phyloP scores from a whole-genome alignment of 1,140 invertebrate genomes.

The Aphidius ervi region DNA sequence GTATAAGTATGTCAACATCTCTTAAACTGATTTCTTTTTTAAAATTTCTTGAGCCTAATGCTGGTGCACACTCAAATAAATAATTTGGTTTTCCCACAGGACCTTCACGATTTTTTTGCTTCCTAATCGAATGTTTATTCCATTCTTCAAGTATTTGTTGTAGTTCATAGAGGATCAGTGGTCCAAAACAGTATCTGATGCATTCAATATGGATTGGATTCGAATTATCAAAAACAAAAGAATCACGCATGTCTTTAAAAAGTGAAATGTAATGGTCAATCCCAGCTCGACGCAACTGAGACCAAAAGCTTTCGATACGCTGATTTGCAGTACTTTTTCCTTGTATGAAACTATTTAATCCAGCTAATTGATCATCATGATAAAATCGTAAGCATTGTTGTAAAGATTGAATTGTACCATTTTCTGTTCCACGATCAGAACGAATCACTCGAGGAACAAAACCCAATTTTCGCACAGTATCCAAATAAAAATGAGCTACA shows the following conservation, averaged over 20 bases:
- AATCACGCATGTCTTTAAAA: slow-evolving; percentile 11
- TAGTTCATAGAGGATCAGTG: slow-evolving; percentile 17
- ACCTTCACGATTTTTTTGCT: slow-evolving; percentile 12
- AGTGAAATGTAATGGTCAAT: slow-evolving; percentile 20
- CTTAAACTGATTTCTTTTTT: slow-evolving; percentile 1
- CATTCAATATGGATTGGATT: slow-evolving; percentile 15
- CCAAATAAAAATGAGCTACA: neutral
- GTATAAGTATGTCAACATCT: slow-evolving; percentile 2
- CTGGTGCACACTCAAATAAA: slow-evolving; percentile 13
- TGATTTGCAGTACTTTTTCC: slow-evolving; percentile 20
- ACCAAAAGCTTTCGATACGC: slow-evolving; percentile 18
- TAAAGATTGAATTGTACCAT: slow-evolving; percentile 4
- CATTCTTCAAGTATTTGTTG: slow-evolving; percentile 1
- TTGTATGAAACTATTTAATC: slow-evolving; percentile 14
- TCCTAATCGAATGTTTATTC: slow-evolving; percentile 20
- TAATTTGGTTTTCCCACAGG: slow-evolving; percentile 9
- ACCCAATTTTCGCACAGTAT: neutral
- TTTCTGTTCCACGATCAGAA: slow-evolving; percentile 17
- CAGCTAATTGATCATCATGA: slow-evolving; percentile 13
- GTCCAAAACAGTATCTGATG: slow-evolving; percentile 20
- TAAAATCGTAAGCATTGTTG: slow-evolving; percentile 12
- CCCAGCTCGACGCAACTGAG: slow-evolving; percentile 11
- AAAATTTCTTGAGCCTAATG: neutral
- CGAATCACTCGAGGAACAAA: slow-evolving; percentile 9
- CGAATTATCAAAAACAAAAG: slow-evolving; percentile 9